These are phyloP conservation scores for Cassiopea andromeda DNA, from an alignment of 30 jellyfish, hydroid and myxozoan genomes.

Conservation along the genomic window DNA sequence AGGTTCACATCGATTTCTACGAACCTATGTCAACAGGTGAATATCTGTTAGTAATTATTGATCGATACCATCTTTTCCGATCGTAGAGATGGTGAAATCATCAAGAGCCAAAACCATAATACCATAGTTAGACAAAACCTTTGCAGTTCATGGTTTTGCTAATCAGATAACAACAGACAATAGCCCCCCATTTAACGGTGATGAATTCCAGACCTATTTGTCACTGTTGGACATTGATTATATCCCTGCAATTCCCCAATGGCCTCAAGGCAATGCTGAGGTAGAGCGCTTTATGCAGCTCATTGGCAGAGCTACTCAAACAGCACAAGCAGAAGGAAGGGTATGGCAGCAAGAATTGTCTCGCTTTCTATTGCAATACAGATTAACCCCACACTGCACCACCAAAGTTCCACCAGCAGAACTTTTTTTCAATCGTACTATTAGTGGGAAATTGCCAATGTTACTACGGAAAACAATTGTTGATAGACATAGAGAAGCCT, in stretches of 20 bases:
- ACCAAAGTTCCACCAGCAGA: constrained; percentile 14
- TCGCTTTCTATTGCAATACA: constrained; percentile 27
- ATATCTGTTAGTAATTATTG: constrained; percentile 47
- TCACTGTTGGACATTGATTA: constrained; percentile 17
- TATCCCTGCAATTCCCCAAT: constrained; percentile 8
- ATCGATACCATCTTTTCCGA: constrained; percentile 43
- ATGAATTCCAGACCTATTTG: constrained; percentile 11
- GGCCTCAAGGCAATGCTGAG: constrained; percentile 66
- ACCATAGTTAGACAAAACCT: constrained; percentile 28
- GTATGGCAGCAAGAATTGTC: constrained; percentile 64
- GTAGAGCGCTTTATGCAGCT: constrained; percentile 42
- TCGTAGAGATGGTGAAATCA: constrained; percentile 58
- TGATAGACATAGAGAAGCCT: constrained; percentile 25
- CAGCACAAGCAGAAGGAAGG: constrained; percentile 47
- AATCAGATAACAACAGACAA: constrained; percentile 35
- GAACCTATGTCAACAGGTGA: constrained; percentile 61
- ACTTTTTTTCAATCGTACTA: constrained; percentile 30
- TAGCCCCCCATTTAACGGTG: constrained; percentile 66
- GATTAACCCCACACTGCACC: neutral
- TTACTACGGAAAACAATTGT: neutral
- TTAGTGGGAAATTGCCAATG: constrained; percentile 58
- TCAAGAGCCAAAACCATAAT: constrained; percentile 35
- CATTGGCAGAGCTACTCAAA: constrained; percentile 38
- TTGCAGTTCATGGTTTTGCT: constrained; percentile 38
- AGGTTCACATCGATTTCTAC: constrained; percentile 39